These are phyloP conservation scores for Scaptodrosophila latifasciaeformis DNA, from an alignment of 2,888 invertebrate species.

Conservation along the genomic window DNA sequence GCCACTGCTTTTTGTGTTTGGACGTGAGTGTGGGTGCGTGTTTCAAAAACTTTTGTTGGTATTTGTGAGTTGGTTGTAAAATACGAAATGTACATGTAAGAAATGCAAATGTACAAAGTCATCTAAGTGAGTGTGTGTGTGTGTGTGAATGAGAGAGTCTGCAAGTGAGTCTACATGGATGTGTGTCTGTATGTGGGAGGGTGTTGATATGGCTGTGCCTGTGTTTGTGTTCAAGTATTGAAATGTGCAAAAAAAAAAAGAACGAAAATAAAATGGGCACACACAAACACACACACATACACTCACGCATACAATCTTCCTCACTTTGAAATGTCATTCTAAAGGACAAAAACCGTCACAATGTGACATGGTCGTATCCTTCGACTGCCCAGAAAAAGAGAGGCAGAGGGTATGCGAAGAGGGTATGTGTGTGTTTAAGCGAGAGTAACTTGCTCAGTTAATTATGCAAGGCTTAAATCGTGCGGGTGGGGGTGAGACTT, in stretches of 20 bases:
- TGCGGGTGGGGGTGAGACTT: slow-evolving; percentile 23
- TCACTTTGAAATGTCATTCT: slow-evolving; percentile 38
- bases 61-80: slow-evolving; percentile 9
- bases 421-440: too few relatives aligned
- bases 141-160: not conserved
- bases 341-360: slow-evolving; percentile 56
- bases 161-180: slow-evolving; percentile 5
- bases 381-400: slow-evolving; percentile 45
- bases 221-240: slow-evolving; percentile 44
- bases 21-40: slow-evolving; percentile 12
- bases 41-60: not conserved
- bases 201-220: not conserved
- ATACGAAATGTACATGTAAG: slow-evolving; percentile 18
- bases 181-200: not conserved
- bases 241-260: slow-evolving; percentile 49
- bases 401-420: too few relatives aligned
- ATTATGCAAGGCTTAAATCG: slow-evolving; percentile 45
- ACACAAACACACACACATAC: slow-evolving; percentile 18
- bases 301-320: not conserved
- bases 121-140: slow-evolving; percentile 35
- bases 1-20: slow-evolving; percentile 25
- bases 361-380: slow-evolving; percentile 65
- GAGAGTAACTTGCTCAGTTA: slow-evolving; percentile 30
- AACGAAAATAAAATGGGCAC: slow-evolving; percentile 30
- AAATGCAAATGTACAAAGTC: slow-evolving; percentile 63